Base-by-base conservation (phyloP, 2,888 invertebrate species). In the Slavum lentiscoides region DNA sequence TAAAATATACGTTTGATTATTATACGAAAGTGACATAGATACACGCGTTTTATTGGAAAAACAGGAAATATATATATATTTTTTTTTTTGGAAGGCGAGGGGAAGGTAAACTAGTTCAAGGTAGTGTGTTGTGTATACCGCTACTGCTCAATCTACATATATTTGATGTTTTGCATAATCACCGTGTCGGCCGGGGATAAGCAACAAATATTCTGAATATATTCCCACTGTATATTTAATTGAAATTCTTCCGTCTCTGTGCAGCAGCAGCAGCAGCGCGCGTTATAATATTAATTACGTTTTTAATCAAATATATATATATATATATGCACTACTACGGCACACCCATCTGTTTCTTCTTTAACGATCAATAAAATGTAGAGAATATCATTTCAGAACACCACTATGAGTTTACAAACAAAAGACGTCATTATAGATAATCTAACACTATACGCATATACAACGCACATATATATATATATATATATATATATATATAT, bases 271-370 rank as follows among this genome's bases (percentile, higher is more conserved):
- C 30, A 30, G 1, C 30, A 30, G 30, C 30, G 30, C 19, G 23
- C 75, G 67, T 67, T 59, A 59, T 67, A 30, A 30, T 30, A 67
- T 67, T 67, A 67, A 75, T 75, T 75, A 59, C 67, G 67, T 67
- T 75, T 75, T 67, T 75, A 67, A 75, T 75, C 75, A 67, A 75
- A 75, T 75, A n/a, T n/a, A n/a, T n/a, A n/a, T n/a, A n/a, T 58
- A 58, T 74, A 67, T 30, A 30, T 30, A 30, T 30, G 4, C 30
- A 30, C 30, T n/a, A 30, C 58, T 67, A 59, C 58, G 67, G 55
- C 39, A 43, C 58, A 67, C 43, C 67, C 67, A 23, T 67, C 67
- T 59, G 75, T 59, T 75, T 67, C 75, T 75, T 67, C 67, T 75
- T 67, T 75, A 75, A 75, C 67, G 75, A 67, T 67, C 67, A 75